phyloP scores from a whole-genome alignment of 2,113 vertebrate species.

The Tragelaphus buxtoni region DNA sequence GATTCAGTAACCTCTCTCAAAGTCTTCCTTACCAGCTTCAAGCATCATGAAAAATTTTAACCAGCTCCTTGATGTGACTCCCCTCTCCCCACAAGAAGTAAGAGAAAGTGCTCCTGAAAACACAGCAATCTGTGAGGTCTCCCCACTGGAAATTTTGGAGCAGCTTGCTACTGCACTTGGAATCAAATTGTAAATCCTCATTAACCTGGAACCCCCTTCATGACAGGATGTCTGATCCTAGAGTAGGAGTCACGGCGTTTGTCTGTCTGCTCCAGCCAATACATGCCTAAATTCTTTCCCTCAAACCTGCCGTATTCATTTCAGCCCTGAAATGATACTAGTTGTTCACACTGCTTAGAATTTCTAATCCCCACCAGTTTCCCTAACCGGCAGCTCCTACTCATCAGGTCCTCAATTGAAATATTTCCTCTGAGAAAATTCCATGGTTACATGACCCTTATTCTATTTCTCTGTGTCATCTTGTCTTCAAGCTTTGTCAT shows the following conservation, averaged over 20 bases:
- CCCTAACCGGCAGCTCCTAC: neutral
- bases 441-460: neutral
- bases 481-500: neutral
- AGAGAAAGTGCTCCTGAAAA: neutral
- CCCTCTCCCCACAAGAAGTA: neutral
- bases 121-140: no score
- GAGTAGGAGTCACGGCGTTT: accelerated
- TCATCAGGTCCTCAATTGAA: neutral
- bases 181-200: neutral
- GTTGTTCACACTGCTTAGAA: neutral
- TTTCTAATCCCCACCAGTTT: neutral
- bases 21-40: neutral
- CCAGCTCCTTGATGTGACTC: neutral
- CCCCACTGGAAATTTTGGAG: neutral
- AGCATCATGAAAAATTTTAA: neutral
- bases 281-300: no score
- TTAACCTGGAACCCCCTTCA: neutral
- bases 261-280: neutral
- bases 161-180: neutral
- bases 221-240: neutral
- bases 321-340: neutral
- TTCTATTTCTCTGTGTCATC: neutral
- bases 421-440: neutral
- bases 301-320: no score
- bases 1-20: neutral